phyloP scores from a whole-genome alignment of 2,113 vertebrate species.

The Ranitomeya variabilis region DNA sequence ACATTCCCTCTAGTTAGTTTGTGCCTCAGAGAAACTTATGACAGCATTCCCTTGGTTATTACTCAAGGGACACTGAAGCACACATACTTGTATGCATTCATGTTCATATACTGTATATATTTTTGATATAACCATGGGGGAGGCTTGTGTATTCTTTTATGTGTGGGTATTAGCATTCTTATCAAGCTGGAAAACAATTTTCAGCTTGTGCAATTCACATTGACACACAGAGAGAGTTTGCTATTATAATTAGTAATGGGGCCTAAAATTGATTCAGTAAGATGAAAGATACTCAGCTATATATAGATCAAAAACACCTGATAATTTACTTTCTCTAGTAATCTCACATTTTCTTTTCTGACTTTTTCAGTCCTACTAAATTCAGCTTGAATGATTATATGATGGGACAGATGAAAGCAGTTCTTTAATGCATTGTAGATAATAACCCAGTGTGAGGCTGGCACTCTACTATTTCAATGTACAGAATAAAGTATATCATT shows the following conservation, averaged over 20 bases:
- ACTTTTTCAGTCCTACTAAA: conserved; percentile 23
- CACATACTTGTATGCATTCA: neutral
- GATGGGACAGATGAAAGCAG: conserved; percentile 36
- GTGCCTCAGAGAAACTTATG: neutral
- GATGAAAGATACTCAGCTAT: conserved; percentile 46
- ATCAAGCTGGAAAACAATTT: neutral
- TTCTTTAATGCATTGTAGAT: conserved; percentile 9
- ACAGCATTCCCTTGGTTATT: neutral
- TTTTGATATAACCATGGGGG: neutral
- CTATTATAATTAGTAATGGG: conserved; percentile 47
- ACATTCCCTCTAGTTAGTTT: neutral
- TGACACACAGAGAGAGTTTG: neutral
- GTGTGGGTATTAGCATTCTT: neutral
- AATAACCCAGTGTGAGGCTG: neutral
- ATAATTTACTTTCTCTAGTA: conserved; percentile 41
- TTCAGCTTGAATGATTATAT: conserved; percentile 28
- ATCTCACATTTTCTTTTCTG: conserved; percentile 32
- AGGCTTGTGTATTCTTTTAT: neutral
- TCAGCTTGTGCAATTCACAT: neutral
- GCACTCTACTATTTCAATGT: neutral
- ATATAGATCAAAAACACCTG: conserved; percentile 51
- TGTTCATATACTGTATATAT: neutral
- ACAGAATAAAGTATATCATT: neutral
- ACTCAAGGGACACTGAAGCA: neutral
- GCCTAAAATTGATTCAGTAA: conserved; percentile 38